Evolutionary conservation across 2,113 vertebrate species (phyloP).

Genomic region (Chauna torquata): DNA sequence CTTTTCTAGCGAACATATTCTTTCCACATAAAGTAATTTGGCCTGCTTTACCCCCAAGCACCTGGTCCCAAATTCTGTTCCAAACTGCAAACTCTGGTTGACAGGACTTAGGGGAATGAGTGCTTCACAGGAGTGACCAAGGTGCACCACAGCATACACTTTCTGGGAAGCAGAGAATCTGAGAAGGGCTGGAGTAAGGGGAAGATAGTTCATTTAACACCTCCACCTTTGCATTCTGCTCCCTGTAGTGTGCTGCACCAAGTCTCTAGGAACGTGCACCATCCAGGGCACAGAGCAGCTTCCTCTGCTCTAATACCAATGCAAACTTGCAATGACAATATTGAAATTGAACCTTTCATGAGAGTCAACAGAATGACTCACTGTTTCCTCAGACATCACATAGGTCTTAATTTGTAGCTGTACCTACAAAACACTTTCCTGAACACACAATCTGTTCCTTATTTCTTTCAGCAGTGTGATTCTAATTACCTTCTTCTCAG

Average conservation of each 20-base stretch:
- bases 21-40: neutral
- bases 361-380: neutral
- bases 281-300: neutral
- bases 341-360: fast-evolving
- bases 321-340: neutral
- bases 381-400: neutral
- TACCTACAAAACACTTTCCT: neutral
- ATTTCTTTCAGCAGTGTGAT: neutral
- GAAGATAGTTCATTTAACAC: neutral
- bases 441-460: neutral
- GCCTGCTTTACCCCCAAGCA: neutral
- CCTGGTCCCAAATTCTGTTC: neutral
- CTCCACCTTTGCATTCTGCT: neutral
- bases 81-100: neutral
- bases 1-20: neutral
- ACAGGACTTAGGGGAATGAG: neutral
- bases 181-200: neutral
- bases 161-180: neutral
- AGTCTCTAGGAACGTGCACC: neutral
- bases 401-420: neutral
- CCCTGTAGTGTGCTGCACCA: neutral
- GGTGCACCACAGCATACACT: no score
- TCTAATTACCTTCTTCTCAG: neutral
- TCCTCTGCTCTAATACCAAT: neutral
- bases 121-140: neutral